A percentile compares a stretch with the other conserved stretches of the same genome.
Evolutionary conservation across 2,888 invertebrate genomes (phyloP).

Genomic region (Phyllotreta striolata): DNA sequence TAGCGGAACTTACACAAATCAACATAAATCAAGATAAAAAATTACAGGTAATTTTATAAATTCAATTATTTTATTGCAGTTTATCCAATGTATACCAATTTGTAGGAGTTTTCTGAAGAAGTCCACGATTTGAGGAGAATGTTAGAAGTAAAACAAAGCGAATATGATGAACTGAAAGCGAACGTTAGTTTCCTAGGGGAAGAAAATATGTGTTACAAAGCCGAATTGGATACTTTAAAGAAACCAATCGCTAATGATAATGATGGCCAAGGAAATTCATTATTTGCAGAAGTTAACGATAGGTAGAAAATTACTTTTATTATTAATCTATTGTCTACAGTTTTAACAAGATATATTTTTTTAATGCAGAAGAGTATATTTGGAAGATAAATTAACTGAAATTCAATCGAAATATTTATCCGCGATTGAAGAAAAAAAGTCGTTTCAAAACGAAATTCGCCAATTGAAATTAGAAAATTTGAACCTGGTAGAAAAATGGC

Average conservation of each 20-base stretch:
- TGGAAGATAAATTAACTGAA: conserved; percentile 50
- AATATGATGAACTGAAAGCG: conserved; percentile 47
- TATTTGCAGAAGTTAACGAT: conserved; percentile 58
- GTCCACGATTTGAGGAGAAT: conserved; percentile 43
- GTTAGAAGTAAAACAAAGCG: conserved; percentile 46
- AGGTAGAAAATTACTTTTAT: conserved; percentile 47
- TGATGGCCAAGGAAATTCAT: conserved; percentile 54
- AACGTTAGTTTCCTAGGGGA: conserved; percentile 51
- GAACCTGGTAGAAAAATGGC: conserved; percentile 35
- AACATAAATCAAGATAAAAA: conserved; percentile 24
- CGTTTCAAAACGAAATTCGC: conserved; percentile 42
- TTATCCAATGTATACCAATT: conserved; percentile 20
- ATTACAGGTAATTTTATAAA: conserved; percentile 27
- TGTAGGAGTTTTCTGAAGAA: conserved; percentile 43
- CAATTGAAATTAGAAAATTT: conserved; percentile 47
- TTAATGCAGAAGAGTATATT: conserved; percentile 49
- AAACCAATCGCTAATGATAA: conserved; percentile 49
- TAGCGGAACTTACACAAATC: conserved; percentile 36
- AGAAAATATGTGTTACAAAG: conserved; percentile 47
- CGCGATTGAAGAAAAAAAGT: conserved; percentile 48
- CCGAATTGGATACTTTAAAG: conserved; percentile 51
- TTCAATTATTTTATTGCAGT: background rate
- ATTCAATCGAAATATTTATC: conserved; percentile 51
- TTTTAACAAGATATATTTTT: no score
- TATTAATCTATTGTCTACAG: no score